Conservation (phyloP, 2,888 invertebrate species). For the Patella depressa region DNA sequence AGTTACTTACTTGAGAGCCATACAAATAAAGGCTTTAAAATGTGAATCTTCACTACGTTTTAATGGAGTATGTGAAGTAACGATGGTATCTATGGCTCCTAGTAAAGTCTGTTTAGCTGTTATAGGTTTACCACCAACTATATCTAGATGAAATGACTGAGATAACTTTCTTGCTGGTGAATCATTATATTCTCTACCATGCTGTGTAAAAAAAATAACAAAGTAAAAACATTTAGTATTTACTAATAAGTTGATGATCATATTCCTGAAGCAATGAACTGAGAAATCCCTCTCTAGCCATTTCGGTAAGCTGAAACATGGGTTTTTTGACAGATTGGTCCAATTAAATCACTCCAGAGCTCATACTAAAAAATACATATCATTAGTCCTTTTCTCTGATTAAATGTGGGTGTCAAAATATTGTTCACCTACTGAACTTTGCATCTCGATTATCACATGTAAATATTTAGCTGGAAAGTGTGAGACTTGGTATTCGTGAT, state of each 20-base stretch:
- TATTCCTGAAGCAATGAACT: no score
- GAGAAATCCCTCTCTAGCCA: background rate
- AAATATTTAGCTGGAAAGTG: no score
- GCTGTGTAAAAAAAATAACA: slow-evolving; percentile 67
- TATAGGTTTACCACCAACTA: slow-evolving; percentile 87
- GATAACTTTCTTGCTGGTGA: slow-evolving; percentile 96
- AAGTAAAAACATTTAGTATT: background rate
- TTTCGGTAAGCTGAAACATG: background rate
- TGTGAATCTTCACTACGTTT: slow-evolving; percentile 96
- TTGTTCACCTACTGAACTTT: no score
- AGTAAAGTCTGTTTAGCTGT: slow-evolving; percentile 91
- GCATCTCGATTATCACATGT: no score
- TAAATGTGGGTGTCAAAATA: no score
- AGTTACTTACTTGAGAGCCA: slow-evolving; percentile 88
- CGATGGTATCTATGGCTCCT: slow-evolving; percentile 91
- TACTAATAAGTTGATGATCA: background rate
- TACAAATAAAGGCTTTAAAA: slow-evolving; percentile 97
- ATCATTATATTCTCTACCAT: slow-evolving; percentile 94
- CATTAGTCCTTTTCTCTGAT: no score
- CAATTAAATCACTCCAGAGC: no score
- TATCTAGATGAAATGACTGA: slow-evolving; percentile 93
- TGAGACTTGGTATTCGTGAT: no score
- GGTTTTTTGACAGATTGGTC: no score
- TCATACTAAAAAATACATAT: no score
- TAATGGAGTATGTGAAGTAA: slow-evolving; percentile 90